Evolutionary conservation across 2,113 vertebrate species (phyloP).

Genomic region (Noctilio leporinus): DNA sequence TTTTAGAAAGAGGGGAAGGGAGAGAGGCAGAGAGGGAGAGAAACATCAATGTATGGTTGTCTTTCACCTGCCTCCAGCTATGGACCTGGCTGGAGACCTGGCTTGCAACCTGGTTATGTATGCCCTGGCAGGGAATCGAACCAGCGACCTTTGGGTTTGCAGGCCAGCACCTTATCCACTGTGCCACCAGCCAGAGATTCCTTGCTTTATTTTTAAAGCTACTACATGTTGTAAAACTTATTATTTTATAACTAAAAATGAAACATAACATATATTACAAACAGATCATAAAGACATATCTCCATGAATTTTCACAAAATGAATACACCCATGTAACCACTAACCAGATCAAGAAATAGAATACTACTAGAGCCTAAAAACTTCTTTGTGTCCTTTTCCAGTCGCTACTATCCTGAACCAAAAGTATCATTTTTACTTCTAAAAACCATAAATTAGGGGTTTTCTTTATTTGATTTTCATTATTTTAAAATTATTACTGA

Average conservation of each 20-base stretch:
- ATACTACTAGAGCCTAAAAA: background rate
- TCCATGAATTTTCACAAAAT: background rate
- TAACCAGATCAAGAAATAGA: background rate
- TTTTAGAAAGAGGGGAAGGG: too few species aligned
- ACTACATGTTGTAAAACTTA: background rate
- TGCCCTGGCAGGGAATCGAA: too few species aligned
- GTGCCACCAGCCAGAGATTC: too few species aligned
- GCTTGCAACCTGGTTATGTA: too few species aligned
- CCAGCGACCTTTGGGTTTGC: too few species aligned
- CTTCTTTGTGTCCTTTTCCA: background rate
- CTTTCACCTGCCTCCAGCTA: too few species aligned
- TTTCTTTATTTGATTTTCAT: background rate
- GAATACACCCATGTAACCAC: background rate
- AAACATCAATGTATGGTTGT: too few species aligned
- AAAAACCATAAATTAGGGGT: background rate
- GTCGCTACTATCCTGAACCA: background rate
- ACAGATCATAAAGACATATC: background rate
- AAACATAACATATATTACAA: background rate
- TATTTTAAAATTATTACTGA: background rate
- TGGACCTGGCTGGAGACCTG: too few species aligned
- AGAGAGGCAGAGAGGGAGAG: too few species aligned
- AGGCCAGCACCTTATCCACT: too few species aligned
- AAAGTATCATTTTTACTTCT: background rate
- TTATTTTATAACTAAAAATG: background rate
- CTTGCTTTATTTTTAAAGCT: slow-evolving; percentile 4